Base-by-base conservation (phyloP, 2,888 invertebrate species). In the Elgonia sp. region DNA sequence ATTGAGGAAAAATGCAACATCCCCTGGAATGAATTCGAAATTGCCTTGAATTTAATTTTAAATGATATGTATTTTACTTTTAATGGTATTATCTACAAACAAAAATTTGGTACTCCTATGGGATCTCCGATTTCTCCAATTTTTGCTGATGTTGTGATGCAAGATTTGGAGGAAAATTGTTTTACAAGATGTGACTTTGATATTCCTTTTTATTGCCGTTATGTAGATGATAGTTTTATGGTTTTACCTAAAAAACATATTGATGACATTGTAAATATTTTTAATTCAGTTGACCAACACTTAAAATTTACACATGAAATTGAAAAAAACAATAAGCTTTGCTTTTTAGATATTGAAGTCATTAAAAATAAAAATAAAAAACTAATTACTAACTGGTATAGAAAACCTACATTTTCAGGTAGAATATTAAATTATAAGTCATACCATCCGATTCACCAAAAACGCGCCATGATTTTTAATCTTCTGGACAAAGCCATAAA, bases 371-470 rank as follows among this genome's bases (percentile, higher is more conserved):
- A 65, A 4, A 21, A 40, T n/a, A 65, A 65, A 5, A 65, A 40
- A n/a, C 14, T 65, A 40, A 65, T 14, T 10, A 40, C 65, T 4
- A 65, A 65, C 18, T 65, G 65, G 65, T 40, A 65, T 18, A 39
- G 40, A 65, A 65, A 65, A 65, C 65, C 21, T n/a, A 65, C 65
- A 5, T 65, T 65, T 65, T 65, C 40, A 8, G 65, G 65, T 18
- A 40, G 65, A 65, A 65, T 65, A 6, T 40, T 65, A n/a, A 39
- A 65, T 40, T 65, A 18, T n/a, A 39, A 40, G 2, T 65, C 65
- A 4, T 40, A 40, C 40, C 65, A 40, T 18, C 65, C 65, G 1
- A 39, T 65, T n/a, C 39, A 39, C 12, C 65, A 65, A 40, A 65
- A 65, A 65, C 39, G 40, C 4, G 65, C 40, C 3, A 65, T 40